These are phyloP conservation scores for Cyphomyrus plagiostoma DNA, from an alignment of 2,113 vertebrate genomes.

Conservation along the genomic window DNA sequence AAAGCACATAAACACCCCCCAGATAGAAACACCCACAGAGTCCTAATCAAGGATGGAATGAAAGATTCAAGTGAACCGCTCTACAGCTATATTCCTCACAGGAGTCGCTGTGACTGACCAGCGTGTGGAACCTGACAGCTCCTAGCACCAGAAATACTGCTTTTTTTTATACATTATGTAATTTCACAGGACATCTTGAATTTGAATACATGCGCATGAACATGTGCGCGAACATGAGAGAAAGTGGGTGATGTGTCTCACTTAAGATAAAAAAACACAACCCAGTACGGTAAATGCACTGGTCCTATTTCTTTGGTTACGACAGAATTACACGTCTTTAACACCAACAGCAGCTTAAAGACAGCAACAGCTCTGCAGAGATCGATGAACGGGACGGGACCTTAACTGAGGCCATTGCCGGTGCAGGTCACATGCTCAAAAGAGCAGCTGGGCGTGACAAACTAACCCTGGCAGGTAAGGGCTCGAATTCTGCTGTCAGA, in stretches of 20 bases:
- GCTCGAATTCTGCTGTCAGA: background rate
- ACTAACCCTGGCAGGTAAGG: background rate
- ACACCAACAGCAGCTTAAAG: background rate
- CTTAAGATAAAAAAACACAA: background rate
- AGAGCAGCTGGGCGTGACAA: background rate
- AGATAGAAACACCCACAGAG: background rate
- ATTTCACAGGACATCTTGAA: slow-evolving; percentile 16
- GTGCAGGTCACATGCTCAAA: background rate
- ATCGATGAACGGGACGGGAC: background rate
- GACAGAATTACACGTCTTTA: background rate
- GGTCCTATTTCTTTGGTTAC: background rate
- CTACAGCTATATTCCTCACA: background rate
- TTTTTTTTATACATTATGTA: slow-evolving; percentile 2
- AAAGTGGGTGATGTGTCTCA: slow-evolving; percentile 8
- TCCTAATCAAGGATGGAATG: background rate
- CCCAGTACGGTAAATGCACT: background rate
- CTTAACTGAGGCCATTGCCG: background rate
- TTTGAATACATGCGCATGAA: slow-evolving; percentile 1
- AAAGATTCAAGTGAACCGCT: background rate
- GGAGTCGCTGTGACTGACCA: background rate
- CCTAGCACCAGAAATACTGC: background rate
- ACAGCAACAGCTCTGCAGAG: background rate
- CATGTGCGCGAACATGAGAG: background rate
- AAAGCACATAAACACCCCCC: background rate
- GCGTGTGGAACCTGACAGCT: background rate